A percentile compares a stretch with the other conserved stretches of the same genome.
Evolutionary conservation across 2,888 invertebrate species (phyloP).

Genomic region (Ectemnius continuus): DNA sequence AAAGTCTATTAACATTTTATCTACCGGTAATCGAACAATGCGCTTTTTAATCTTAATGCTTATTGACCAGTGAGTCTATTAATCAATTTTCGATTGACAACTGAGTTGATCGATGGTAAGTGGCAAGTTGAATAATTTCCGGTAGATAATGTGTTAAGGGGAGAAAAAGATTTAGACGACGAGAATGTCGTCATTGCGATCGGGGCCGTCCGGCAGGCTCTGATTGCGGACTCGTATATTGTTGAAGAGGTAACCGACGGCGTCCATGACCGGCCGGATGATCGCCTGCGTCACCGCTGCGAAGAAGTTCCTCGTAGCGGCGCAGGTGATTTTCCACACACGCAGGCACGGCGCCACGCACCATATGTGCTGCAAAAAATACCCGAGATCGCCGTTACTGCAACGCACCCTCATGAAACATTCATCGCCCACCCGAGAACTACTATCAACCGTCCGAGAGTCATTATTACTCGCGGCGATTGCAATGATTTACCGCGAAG

Average conservation of each 20-base stretch:
- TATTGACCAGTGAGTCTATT: too few relatives aligned
- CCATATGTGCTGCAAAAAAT: conserved; percentile 85
- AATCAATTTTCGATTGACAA: too few relatives aligned
- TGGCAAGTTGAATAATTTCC: background rate
- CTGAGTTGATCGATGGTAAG: too few relatives aligned
- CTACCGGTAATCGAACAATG: too few relatives aligned
- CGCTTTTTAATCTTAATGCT: too few relatives aligned
- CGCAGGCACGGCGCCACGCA: conserved; percentile 84
- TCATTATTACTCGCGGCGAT: too few relatives aligned
- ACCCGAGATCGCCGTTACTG: conserved; percentile 1
- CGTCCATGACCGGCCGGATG: conserved; percentile 83
- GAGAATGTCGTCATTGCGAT: conserved; percentile 73
- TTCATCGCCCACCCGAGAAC: background rate
- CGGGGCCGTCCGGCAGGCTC: conserved; percentile 79
- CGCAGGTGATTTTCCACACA: conserved; percentile 84
- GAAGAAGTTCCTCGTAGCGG: conserved; percentile 81
- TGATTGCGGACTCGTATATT: conserved; percentile 82
- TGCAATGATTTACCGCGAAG: too few relatives aligned
- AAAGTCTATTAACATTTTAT: too few relatives aligned
- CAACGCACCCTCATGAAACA: conserved; percentile 1
- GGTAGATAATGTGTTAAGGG: background rate
- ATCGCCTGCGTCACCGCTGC: conserved; percentile 81
- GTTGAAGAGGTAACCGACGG: conserved; percentile 82
- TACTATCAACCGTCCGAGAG: too few relatives aligned
- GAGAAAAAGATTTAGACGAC: conserved; percentile 58